Conservation (phyloP, 1,140 invertebrate genomes). For the Liolophura sinensis region DNA sequence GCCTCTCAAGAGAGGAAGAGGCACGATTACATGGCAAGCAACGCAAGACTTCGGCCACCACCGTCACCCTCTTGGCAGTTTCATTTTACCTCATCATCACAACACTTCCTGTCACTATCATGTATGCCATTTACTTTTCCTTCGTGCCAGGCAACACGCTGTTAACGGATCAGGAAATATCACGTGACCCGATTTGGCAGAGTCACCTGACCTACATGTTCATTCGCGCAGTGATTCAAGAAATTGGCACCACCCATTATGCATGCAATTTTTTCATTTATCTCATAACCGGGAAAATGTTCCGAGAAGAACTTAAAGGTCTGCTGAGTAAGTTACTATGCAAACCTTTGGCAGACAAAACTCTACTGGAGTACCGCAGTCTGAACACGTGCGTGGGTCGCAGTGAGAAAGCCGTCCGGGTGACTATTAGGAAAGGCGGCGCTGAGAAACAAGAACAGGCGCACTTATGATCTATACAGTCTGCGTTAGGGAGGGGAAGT, state of each 20-base stretch:
- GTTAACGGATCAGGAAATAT: slow-evolving; percentile 12
- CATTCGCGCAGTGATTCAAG: slow-evolving; percentile 43
- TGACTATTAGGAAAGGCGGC: no score
- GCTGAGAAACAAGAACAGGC: no score
- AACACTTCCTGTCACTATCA: slow-evolving; percentile 49
- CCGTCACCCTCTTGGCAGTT: slow-evolving; percentile 52
- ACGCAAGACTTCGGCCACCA: slow-evolving; percentile 46
- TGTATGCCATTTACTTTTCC: slow-evolving; percentile 34
- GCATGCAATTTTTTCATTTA: slow-evolving; percentile 57
- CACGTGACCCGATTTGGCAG: slow-evolving; percentile 26
- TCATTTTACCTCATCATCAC: slow-evolving; percentile 58
- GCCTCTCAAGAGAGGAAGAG: slow-evolving; percentile 42
- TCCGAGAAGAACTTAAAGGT: slow-evolving; percentile 47
- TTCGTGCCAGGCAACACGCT: slow-evolving; percentile 19
- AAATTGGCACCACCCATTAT: slow-evolving; percentile 55
- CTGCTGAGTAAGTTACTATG: slow-evolving; percentile 12
- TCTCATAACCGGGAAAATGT: slow-evolving; percentile 51
- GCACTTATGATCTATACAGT: no score
- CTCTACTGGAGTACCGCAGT: no score
- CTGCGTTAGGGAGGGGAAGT: no score
- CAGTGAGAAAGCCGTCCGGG: no score
- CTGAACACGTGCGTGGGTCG: no score
- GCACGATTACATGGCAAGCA: slow-evolving; percentile 30
- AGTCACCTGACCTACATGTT: slow-evolving; percentile 36
- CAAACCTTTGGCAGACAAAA: no score